These are phyloP conservation scores for Drosophila tropicalis DNA, from an alignment of 1,140 invertebrate genomes.

Conservation along the genomic window DNA sequence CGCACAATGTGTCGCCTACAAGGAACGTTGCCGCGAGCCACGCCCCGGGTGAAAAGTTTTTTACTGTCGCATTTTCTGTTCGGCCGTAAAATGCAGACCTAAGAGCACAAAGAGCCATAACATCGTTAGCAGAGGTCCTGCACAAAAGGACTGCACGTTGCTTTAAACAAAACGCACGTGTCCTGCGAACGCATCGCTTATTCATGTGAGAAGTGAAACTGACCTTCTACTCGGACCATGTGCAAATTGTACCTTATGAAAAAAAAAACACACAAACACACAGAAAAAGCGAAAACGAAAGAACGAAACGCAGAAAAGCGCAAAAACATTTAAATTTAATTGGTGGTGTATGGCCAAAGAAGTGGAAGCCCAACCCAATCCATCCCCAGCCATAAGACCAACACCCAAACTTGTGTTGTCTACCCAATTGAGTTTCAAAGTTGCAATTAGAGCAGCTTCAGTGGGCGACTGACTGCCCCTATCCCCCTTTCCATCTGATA, in stretches of 20 bases:
- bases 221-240: constrained; percentile 64
- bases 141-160: constrained; percentile 32
- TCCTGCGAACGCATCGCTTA: constrained; percentile 39
- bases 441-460: constrained; percentile 78
- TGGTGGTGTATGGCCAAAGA: constrained; percentile 51
- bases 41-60: constrained; percentile 62
- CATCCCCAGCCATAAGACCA: constrained; percentile 13
- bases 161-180: constrained; percentile 73
- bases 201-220: constrained; percentile 43
- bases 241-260: constrained; percentile 44
- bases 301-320: constrained; percentile 59
- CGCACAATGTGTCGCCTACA: constrained; percentile 69
- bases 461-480: constrained; percentile 51
- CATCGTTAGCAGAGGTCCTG: constrained; percentile 45
- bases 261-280: constrained; percentile 24
- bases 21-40: constrained; percentile 21
- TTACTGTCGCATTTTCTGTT: constrained; percentile 76
- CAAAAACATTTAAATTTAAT: constrained; percentile 76
- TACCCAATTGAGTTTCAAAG: constrained; percentile 79
- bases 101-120: not conserved
- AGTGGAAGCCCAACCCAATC: constrained; percentile 25
- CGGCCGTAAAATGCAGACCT: constrained; percentile 68
- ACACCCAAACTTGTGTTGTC: constrained; percentile 53
- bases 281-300: constrained; percentile 13
- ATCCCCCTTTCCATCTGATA: constrained; percentile 15